phyloP scores from a whole-genome alignment of 1,140 invertebrate genomes.

The Drosophila leontia region DNA sequence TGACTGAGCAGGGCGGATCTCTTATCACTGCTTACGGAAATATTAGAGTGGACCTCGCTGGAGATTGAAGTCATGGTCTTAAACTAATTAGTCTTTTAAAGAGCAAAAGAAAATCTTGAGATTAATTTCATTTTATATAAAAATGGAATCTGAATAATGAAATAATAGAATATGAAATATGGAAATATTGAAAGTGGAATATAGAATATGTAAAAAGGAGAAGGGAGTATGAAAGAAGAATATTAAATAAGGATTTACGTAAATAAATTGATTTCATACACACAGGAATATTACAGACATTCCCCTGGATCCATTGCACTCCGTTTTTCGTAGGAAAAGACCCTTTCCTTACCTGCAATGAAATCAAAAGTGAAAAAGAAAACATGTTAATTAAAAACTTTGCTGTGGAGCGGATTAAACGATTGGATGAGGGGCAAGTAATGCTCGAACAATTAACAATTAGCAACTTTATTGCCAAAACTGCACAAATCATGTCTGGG shows the following conservation, averaged over 20 bases:
- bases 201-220: no score
- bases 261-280: no score
- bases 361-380: constrained; percentile 59
- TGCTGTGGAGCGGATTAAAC: constrained; percentile 6
- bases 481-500: constrained; percentile 69
- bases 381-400: constrained; percentile 78
- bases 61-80: no score
- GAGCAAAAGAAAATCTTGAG: no score
- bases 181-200: no score
- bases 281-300: constrained; percentile 20
- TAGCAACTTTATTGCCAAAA: constrained; percentile 69
- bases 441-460: constrained; percentile 70
- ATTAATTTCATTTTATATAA: no score
- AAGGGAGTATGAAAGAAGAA: no score
- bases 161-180: no score
- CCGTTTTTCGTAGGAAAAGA: not conserved
- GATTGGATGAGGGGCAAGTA: constrained; percentile 16
- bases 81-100: no score
- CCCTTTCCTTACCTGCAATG: constrained; percentile 67
- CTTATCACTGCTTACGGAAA: constrained; percentile 31
- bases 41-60: constrained; percentile 4
- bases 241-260: no score
- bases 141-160: no score
- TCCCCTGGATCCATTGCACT: not conserved
- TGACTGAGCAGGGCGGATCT: constrained; percentile 14